Conservation (phyloP, 2,797 vertebrate species). For the Vireo griseus region DNA sequence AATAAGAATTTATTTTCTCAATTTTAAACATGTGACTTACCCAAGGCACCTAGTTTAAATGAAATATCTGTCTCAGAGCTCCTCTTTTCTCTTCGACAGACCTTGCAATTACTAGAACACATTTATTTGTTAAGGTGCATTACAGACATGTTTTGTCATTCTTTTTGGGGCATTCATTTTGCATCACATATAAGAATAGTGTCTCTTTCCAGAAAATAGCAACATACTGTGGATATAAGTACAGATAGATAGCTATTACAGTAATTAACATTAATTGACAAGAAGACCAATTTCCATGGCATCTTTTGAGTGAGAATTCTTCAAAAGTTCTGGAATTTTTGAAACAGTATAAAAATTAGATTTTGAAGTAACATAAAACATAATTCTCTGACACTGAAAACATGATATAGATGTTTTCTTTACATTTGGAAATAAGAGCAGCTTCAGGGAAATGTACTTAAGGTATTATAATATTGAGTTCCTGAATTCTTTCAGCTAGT, state of each 20-base stretch:
- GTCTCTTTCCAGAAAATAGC: not conserved
- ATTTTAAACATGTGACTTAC: slow-evolving; percentile 5
- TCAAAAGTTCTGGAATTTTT: not conserved
- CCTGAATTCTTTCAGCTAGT: not conserved
- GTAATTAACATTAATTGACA: not conserved
- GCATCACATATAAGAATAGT: not conserved
- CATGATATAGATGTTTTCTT: not conserved
- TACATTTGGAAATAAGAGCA: not conserved
- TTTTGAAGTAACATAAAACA: not conserved
- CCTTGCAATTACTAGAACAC: not conserved
- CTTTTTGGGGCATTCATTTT: not conserved
- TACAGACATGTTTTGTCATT: not conserved
- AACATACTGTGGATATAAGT: not conserved
- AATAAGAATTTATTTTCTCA: slow-evolving; percentile 43
- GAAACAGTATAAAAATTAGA: not conserved
- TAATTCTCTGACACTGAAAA: not conserved
- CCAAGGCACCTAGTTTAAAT: slow-evolving; percentile 27
- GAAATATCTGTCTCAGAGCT: slow-evolving; percentile 34
- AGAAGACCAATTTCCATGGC: not conserved
- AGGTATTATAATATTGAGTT: not conserved
- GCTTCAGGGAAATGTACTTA: not conserved
- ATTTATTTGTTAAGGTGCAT: not conserved
- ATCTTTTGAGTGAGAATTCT: not conserved
- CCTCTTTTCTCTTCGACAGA: not conserved
- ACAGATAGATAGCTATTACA: not conserved